Base-by-base conservation (phyloP, 2,113 vertebrate genomes). In the Burhinus oedicnemus region DNA sequence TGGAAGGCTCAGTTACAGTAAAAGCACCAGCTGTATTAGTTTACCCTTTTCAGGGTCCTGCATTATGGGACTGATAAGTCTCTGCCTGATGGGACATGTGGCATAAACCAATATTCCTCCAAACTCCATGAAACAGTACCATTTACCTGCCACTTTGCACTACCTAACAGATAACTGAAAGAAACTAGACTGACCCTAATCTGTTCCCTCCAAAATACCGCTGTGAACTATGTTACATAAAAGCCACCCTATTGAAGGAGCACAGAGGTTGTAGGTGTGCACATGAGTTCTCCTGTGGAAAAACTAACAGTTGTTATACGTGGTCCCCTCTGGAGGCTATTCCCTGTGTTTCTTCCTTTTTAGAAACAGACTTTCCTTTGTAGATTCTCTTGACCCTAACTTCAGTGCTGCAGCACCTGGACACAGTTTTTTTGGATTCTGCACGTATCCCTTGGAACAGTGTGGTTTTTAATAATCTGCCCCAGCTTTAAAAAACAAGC, bases 291-390 rank as follows among this genome's bases (percentile, higher is more conserved):
- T 65, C 20, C 69, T 83, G 54, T 23, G 22, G 60, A 78, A 92
- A 93, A 92, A 80, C 17, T 69, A 69, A 72, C 36, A 60, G 25
- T 65, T 69, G 45, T 32, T 82, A 38, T 19, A 72, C 6, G 19
- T 0, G 0, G 11, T 61, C 14, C 9, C 18, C 30, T 79, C 23
- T 88, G 71, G 62, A 88, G 27, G n/a, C 20, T 71, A 20, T 36
- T 83, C 15, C 12, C 29, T 93, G 86, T 88, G 7, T 87, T 84
- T 92, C 44, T 65, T 76, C 29, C 32, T 26, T 87, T 87, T 71
- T 79, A 78, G 29, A 61, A 90, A 60, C 30, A 82, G 65, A 58
- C 61, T 68, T 84, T 32, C 8, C 61, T 92, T 92, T 79, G 52
- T 64, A 57, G 34, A 32, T 90, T 71, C 92, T 83, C 22, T 72